phyloP scores from a whole-genome alignment of 2,888 invertebrate genomes.

The Mimas tiliae region DNA sequence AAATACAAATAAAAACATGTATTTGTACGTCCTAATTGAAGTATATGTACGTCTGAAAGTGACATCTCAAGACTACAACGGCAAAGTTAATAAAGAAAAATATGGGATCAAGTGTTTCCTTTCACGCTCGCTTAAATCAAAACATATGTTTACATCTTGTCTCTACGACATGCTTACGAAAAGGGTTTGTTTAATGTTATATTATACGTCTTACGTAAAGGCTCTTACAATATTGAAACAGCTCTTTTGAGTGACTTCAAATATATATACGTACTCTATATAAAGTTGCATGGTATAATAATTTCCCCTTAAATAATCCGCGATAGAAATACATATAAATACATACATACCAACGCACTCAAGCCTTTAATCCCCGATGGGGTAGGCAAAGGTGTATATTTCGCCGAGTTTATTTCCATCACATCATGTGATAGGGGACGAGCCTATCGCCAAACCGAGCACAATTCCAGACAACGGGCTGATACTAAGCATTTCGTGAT shows the following conservation, averaged over 20 bases:
- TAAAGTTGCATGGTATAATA: background rate
- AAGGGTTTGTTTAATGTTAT: background rate
- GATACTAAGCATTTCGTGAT: too few species aligned
- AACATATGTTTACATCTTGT: conserved; percentile 22
- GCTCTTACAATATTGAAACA: too few species aligned
- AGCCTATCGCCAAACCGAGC: too few species aligned
- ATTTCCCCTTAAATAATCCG: background rate
- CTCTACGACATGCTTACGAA: conserved; percentile 4
- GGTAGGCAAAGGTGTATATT: too few species aligned
- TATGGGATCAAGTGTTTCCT: conserved; percentile 16
- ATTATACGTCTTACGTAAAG: background rate
- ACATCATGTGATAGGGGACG: too few species aligned
- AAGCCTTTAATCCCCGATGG: too few species aligned
- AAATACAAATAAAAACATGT: background rate
- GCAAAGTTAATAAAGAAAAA: conserved; percentile 16
- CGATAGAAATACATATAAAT: too few species aligned
- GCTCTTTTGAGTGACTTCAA: background rate
- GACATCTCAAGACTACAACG: conserved; percentile 1
- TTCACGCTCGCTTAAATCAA: conserved; percentile 20
- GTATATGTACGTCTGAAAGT: background rate
- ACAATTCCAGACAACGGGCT: too few species aligned
- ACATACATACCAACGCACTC: too few species aligned
- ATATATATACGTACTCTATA: background rate
- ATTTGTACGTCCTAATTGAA: conserved; percentile 1
- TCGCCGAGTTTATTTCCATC: too few species aligned